phyloP scores from a whole-genome alignment of 2,797 vertebrate species.

The Nasua narica region DNA sequence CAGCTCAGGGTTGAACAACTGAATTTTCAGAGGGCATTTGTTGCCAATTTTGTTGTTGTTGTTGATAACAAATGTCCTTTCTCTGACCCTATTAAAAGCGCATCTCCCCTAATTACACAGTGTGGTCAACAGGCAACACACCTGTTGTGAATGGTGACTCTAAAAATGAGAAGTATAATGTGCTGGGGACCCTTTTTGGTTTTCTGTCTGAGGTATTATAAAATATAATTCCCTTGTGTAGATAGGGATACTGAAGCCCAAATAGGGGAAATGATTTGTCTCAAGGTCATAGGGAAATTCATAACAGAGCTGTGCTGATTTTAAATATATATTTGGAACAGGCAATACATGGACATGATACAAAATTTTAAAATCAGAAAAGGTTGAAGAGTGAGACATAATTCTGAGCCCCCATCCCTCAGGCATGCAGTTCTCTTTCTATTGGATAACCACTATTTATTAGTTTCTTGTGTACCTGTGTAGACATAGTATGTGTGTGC shows the following conservation, averaged over 20 bases:
- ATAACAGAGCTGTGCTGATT: neutral
- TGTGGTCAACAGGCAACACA: neutral
- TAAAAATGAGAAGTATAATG: neutral
- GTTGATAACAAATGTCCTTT: neutral
- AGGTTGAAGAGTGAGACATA: neutral
- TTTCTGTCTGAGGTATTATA: neutral
- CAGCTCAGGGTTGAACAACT: neutral
- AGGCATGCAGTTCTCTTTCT: neutral
- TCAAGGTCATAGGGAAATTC: neutral
- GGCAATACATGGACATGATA: neutral
- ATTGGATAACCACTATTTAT: neutral
- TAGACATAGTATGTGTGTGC: neutral
- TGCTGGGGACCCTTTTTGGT: neutral
- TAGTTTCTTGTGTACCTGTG: neutral
- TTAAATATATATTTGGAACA: slow-evolving; percentile 6
- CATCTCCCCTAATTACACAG: neutral
- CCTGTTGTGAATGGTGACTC: neutral
- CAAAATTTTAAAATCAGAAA: neutral
- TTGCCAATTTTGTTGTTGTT: neutral
- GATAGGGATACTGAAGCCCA: neutral
- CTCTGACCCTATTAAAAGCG: neutral
- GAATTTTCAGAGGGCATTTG: neutral
- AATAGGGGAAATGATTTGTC: neutral
- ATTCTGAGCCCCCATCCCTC: neutral
- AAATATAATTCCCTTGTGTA: neutral